phyloP scores from a whole-genome alignment of 2,888 invertebrate species.

The Ptilodon capucinus region DNA sequence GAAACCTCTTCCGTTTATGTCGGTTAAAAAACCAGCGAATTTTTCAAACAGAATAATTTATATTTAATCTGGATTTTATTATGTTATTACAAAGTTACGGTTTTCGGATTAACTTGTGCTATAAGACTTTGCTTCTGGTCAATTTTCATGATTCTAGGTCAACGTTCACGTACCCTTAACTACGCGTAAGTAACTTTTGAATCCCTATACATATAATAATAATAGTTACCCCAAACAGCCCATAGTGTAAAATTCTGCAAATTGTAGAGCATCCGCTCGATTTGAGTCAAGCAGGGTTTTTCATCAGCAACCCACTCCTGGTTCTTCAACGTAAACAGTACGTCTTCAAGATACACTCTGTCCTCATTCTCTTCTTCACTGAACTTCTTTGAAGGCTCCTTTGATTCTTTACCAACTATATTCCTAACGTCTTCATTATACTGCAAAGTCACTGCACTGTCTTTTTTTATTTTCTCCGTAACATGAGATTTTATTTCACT shows the following conservation, averaged over 20 bases:
- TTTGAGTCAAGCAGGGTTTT: slow-evolving; percentile 59
- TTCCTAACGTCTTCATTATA: slow-evolving; percentile 9
- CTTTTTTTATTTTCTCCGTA: slow-evolving; percentile 29
- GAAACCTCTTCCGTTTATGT: too few relatives aligned
- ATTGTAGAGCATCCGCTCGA: slow-evolving; percentile 53
- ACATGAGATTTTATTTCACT: slow-evolving; percentile 32
- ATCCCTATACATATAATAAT: neutral
- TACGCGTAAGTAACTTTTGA: too few relatives aligned
- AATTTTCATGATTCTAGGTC: too few relatives aligned
- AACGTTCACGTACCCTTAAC: too few relatives aligned
- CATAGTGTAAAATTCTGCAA: slow-evolving; percentile 80
- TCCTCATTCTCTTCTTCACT: slow-evolving; percentile 9
- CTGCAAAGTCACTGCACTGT: slow-evolving; percentile 8
- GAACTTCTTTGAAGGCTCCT: neutral
- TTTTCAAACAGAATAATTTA: too few relatives aligned
- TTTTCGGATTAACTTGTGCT: too few relatives aligned
- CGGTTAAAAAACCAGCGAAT: too few relatives aligned
- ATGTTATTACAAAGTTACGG: too few relatives aligned
- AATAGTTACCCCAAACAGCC: slow-evolving; percentile 81
- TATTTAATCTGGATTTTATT: too few relatives aligned
- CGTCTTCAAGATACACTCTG: slow-evolving; percentile 67
- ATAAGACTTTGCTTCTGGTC: too few relatives aligned
- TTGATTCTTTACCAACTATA: neutral
- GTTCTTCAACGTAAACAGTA: slow-evolving; percentile 57
- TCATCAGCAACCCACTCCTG: slow-evolving; percentile 66